Base-by-base conservation (phyloP, 2,113 vertebrate species). In the Pelusios castaneus region DNA sequence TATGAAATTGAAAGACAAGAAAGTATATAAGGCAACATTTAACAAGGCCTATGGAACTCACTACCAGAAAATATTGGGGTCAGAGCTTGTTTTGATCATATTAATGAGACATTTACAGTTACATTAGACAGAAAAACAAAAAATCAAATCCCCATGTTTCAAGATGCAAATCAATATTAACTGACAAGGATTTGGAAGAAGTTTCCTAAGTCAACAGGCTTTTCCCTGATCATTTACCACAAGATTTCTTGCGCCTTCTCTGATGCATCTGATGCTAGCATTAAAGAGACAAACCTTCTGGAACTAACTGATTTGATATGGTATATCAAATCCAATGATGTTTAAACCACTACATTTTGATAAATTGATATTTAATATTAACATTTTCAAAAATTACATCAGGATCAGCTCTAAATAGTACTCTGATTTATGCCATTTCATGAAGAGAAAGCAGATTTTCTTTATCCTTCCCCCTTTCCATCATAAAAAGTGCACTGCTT, bases 61-160 rank as follows among this genome's bases (percentile, higher is more conserved):
- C n/a, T 73, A n/a, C 67, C 38, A 73, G n/a, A 29, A 76, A 25
- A 25, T 29, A 45, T 16, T 11, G 52, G 9, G 89, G 88, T 1
- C 34, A 12, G 21, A 89, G 27, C 31, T 87, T 81, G 91, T 79
- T 54, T 56, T 87, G 77, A 5, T 81, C 75, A 12, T 85, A 12
- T 31, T 38, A 13, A 92, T 91, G 87, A 25, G 90, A 47, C 19
- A 49, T 47, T 47, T 47, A 47, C 47, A 47, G 60, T 11, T 94
- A 73, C 56, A 92, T 89, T 10, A 27, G 73, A 13, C 90, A 93
- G 95, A 97, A 95, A 91, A 82, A 92, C 73, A 54, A n/a, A 90
- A 91, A 82, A 92, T 63, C 49, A n/a, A 90, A 91, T 13, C 6
- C 0, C 9, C 84, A 94, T 97, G 77, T 90, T 85, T 89, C 73